Percentiles rank a stretch among this genome's conserved stretches.
These are phyloP conservation scores for Pachycephus smyrnensis DNA, from an alignment of 2,888 invertebrate species.

Conservation along the genomic window DNA sequence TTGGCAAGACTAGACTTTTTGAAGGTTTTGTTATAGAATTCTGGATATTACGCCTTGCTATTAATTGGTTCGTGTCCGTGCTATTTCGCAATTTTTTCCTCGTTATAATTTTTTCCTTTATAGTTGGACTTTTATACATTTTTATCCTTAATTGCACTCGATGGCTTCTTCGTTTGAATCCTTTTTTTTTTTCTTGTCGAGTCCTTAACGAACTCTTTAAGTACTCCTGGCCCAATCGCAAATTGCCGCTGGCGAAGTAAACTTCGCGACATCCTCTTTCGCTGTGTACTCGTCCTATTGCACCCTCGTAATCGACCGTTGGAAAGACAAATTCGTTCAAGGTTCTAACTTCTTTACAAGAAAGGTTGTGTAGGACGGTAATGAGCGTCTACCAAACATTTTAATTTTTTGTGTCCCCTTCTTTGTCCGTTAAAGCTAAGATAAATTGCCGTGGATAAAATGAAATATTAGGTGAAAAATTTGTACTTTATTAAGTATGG, in stretches of 20 bases:
- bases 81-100: neutral
- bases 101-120: neutral
- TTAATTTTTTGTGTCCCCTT: neutral
- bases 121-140: neutral
- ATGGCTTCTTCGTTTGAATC: neutral
- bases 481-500: neutral
- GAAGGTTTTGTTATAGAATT: no score
- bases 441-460: neutral
- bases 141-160: neutral
- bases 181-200: neutral
- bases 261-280: neutral
- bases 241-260: neutral
- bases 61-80: neutral
- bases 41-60: no score
- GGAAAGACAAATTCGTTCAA: neutral
- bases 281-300: neutral
- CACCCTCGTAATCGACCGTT: neutral
- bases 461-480: neutral
- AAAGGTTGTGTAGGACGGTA: neutral
- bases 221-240: neutral
- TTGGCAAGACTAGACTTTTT: no score
- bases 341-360: neutral
- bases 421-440: neutral
- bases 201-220: neutral
- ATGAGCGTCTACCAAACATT: neutral